Base-by-base conservation (phyloP, 1,140 invertebrate genomes). In the Drosophila navojoa region DNA sequence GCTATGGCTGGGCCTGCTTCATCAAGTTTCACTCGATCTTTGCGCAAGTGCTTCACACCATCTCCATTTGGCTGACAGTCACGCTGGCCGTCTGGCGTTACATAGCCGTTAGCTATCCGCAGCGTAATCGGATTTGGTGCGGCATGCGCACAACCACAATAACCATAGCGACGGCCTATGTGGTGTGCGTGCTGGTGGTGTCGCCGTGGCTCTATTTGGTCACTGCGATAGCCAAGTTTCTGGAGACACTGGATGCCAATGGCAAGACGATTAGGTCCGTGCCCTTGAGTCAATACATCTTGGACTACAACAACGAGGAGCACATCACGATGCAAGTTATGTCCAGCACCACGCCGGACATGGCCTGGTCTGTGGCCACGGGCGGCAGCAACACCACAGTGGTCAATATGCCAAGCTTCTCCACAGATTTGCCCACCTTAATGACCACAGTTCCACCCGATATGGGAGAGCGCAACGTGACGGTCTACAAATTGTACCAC, bases 41-140 rank as follows among this genome's bases (percentile, higher is more conserved):
- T 90, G 93, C 94, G 5, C 94, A 97, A 92, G 96, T 97, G 1
- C 95, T 96, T 84, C 98, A 99, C 91, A 98, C 98, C 0, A 96
- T 98, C 45, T 97, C 97, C 0, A 98, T 98, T 59, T 98, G 96
- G 95, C 91, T 99, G 62, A 98, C 98, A 0, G 96, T 99, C 0
- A 97, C 96, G 1, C 91, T 99, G 40, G 98, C 98, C 0, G 95
- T 99, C 5, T 99, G 98, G 96, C 93, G 98, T 5, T 99, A 98
- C 90, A 95, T 99, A 15, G 97, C 97, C 1, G 96, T 98, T 0
- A 96, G 95, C 1, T 95, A 95, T 92, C 96, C 97, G 0, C 96
- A 97, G 66, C 94, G 94, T 32, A 96, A 96, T 92, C 93, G 94
- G 27, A 94, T 95, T 35, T 96, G 96, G 95, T 98, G 97, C 81